Evolutionary conservation across 2,113 vertebrate species (phyloP), one percentile per base, ranked within the genome.

Genomic region (Rhipidura dahli): DNA sequence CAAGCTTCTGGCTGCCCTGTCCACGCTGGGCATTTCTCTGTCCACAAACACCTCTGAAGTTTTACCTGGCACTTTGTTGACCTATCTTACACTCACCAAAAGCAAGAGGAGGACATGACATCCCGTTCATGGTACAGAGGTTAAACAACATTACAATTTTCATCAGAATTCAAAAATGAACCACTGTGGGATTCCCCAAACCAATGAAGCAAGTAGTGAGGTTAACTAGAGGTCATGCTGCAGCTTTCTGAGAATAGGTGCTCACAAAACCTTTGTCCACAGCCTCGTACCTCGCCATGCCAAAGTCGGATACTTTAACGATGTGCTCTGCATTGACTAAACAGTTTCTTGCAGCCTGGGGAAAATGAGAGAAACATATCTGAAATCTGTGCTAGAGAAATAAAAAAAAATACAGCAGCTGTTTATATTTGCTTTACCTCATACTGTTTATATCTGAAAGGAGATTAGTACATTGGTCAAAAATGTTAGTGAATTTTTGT

Each of bases 301-400:
- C 99, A 2, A 99, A 99, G 96, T 99, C 99, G 0, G 98, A 97
- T 61, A 99, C 98, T 95, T 99, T 99, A 77, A 99, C 98, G 8
- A 98, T 65, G 6, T 98, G 97, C 39, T 98, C 96, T 8, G 96
- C 96, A 3, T 96, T 98, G 50, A 99, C 98, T 97, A 99, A 98
- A 97, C 99, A 99, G 97, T 99, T 99, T 81, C 99, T 98, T 73
- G 99, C 99, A 6, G 99, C 99, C 99, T 99, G 76, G 13, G 20
- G 45, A 82, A 94, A 94, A 70, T 83, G 30, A 84, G 45, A 97
- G 50, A 53, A 93, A 83, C 57, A 3, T 21, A 64, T 50, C 10
- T 66, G 56, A 95, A 89, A 81, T 50, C 11, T 40, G 6, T 42
- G 21, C 22, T 77, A 40, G 50, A 68, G 21, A 47, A 40, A 59